Evolutionary conservation across 1,140 invertebrate genomes (phyloP).

Genomic region (Bradynema listronoti): DNA sequence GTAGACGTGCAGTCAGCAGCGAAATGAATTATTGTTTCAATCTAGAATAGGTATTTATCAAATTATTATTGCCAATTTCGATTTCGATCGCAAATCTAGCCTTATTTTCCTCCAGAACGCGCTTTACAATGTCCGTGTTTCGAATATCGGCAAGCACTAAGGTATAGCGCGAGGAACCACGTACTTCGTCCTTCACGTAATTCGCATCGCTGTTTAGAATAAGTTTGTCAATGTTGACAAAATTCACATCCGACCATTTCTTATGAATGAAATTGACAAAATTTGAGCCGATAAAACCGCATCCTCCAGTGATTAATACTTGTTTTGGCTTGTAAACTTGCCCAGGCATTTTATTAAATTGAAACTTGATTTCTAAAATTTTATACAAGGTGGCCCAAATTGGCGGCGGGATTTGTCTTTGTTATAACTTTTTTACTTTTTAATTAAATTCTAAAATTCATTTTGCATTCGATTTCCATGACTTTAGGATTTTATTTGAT

Average conservation of each 20-base stretch:
- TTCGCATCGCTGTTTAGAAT: constrained; percentile 54
- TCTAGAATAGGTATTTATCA: constrained; percentile 26
- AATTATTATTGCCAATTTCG: background rate
- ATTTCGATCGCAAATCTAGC: no score
- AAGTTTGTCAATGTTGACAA: constrained; percentile 57
- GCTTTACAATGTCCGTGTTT: constrained; percentile 35
- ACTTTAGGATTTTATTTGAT: no score
- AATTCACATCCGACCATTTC: constrained; percentile 38
- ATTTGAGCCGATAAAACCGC: constrained; percentile 56
- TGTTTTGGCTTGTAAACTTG: constrained; percentile 39
- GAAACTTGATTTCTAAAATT: background rate
- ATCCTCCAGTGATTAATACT: constrained; percentile 54
- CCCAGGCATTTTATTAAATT: background rate
- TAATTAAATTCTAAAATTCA: background rate
- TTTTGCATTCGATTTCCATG: no score
- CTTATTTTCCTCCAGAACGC: constrained; percentile 37
- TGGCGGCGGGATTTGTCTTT: no score
- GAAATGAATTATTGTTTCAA: constrained; percentile 55
- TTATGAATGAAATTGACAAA: constrained; percentile 50
- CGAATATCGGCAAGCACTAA: constrained; percentile 48
- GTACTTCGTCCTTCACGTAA: constrained; percentile 44
- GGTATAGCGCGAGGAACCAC: constrained; percentile 45
- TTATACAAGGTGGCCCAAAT: no score
- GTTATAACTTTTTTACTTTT: background rate
- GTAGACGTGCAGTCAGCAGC: constrained; percentile 57